Base-by-base conservation (phyloP, 2,888 invertebrate species). In the Leptinotarsa rubiginosa region DNA sequence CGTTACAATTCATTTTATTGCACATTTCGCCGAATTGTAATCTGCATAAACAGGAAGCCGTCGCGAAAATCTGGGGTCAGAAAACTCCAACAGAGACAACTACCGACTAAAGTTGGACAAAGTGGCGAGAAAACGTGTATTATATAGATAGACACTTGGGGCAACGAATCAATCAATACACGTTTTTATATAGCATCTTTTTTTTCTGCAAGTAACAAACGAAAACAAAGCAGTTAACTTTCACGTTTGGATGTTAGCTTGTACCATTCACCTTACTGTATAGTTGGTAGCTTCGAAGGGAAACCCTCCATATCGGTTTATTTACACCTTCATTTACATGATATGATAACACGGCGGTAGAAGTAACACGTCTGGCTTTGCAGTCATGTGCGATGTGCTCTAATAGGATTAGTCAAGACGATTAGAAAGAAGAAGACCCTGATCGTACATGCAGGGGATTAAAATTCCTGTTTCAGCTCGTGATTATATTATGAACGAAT, bases 11-110 rank as follows among this genome's bases (percentile, higher is more conserved):
- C 56, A 25, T 69, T 69, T 69, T 56, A 69, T 56, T 69, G 31
- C 20, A 41, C 20, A 56, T 70, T 74, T 76, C 76, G 74, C 16
- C 70, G 71, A 74, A 73, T 62, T 69, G 69, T 70, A 73, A 76
- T 76, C 76, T 74, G 66, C 72, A 76, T 76, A 76, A 74, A 76
- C 76, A 76, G 76, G 76, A 76, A 74, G 71, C 72, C 47, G 73
- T 69, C 65, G 69, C 73, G 70, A 74, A 76, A 73, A 73, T 70
- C 65, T 22, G 52, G 65, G 76, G 76, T 74, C 76, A 76, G 72
- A 67, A 69, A 76, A 76, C 74, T 74, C 69, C 25, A 13, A 15
- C 16, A 47, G 54, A 52, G 50, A 25, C 47, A 22, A 50, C n/a
- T 4, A 31, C 41, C 4, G 25, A 68, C 67, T 22, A 22, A 56